phyloP scores from a whole-genome alignment of 2,797 vertebrate genomes.

The Melanogrammus aeglefinus region DNA sequence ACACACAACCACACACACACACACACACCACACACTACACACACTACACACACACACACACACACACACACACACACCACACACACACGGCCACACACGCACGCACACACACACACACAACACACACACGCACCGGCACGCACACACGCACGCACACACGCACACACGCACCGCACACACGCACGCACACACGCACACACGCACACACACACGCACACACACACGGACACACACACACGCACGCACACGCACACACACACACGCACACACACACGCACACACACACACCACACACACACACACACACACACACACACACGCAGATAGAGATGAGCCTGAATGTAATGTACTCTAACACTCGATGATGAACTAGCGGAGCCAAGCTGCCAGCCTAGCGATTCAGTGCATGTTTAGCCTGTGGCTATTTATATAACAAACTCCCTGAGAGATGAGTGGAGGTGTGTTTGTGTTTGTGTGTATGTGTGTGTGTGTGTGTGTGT shows the following conservation, averaged over 20 bases:
- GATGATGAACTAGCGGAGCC: background rate
- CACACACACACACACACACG: conserved; percentile 28
- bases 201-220: no score
- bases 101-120: no score
- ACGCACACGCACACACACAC: no score
- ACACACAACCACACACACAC: conserved; percentile 24
- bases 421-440: background rate
- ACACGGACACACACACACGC: no score
- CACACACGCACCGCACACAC: no score
- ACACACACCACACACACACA: no score
- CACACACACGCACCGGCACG: no score
- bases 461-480: background rate
- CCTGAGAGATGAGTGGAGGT: background rate
- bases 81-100: no score
- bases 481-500: background rate
- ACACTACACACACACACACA: conserved; percentile 30
- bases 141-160: no score
- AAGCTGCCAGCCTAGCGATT: background rate
- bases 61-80: conserved; percentile 17
- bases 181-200: no score
- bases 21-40: conserved; percentile 34
- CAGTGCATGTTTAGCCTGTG: background rate
- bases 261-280: no score
- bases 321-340: conserved; percentile 3
- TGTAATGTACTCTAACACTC: background rate